Evolutionary conservation across 2,797 vertebrate species (phyloP).

Genomic region (Esox lucius): DNA sequence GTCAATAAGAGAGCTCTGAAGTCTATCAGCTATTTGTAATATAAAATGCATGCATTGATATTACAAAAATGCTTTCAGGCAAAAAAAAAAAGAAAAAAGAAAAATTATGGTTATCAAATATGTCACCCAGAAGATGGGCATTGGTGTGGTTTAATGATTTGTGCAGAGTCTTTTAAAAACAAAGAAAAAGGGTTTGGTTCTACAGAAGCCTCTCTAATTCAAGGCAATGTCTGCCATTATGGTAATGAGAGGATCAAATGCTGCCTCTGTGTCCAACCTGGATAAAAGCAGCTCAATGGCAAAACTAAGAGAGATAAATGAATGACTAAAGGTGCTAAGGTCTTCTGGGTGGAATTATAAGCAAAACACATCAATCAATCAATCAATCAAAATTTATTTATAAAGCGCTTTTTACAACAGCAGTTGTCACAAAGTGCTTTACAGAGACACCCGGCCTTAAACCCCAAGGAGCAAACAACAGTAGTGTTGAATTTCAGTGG

Average conservation of each 20-base stretch:
- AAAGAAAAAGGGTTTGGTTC: neutral
- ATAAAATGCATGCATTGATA: constrained; percentile 1
- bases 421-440: too few relatives aligned
- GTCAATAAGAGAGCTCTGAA: neutral
- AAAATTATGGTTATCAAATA: neutral
- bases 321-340: neutral
- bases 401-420: too few relatives aligned
- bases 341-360: neutral
- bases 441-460: too few relatives aligned
- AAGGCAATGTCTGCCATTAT: neutral
- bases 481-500: too few relatives aligned
- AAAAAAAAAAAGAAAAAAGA: neutral
- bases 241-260: neutral
- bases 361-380: neutral
- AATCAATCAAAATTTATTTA: too few relatives aligned
- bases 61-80: constrained; percentile 8
- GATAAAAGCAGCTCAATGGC: neutral
- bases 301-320: neutral
- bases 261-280: neutral
- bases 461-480: too few relatives aligned
- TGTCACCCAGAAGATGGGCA: neutral
- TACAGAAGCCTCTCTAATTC: neutral
- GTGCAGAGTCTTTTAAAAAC: neutral
- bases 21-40: neutral
- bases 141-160: neutral